Evolutionary conservation across 1,140 invertebrate genomes (phyloP), one percentile per base, ranked within the genome.

Genomic region (Pogonomyrmex barbatus): DNA sequence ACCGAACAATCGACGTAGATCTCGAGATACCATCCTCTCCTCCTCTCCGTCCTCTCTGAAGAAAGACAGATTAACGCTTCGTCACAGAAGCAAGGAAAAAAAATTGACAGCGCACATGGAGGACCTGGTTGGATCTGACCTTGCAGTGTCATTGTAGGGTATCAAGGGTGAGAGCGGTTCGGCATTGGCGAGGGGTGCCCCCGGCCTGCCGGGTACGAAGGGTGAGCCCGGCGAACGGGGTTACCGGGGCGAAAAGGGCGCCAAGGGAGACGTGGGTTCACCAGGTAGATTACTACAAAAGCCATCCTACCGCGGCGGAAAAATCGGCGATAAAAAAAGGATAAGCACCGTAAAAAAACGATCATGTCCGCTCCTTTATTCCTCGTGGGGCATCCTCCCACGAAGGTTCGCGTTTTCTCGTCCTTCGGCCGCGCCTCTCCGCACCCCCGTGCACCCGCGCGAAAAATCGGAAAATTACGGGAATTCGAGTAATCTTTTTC

Each of bases 161-260:
- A 90, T 94, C 88, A 95, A 95, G 89, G 95, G 95, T 85, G 88
- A 95, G 70, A 93, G 93, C 89, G 95, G 94, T 88, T 93, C 94
- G 90, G 93, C 93, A 86, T 92, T 95, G 83, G 91, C 93, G 86
- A 94, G 95, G 87, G 95, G 95, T 85, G 84, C 77, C 60, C 89
- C 90, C 75, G 95, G 95, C 68, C 92, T 93, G 75, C 93, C 94
- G 84, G 96, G 95, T 83, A 92, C 92, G 33, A 95, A 95, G 91
- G 95, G 95, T 76, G 95, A 95, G 87, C 93, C 91, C 81, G 95
- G 96, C 42, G 95, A 95, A 85, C 85, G 91, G 79, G 95, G 95
- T 90, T 92, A 89, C 60, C 86, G 91, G 86, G 95, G 95, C 88
- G 95, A 95, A 78, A 95, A 94, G 70, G 95, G 95, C 60, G 91